Evolutionary conservation across 2,888 invertebrate genomes (phyloP).

Genomic region (Desoria tigrina): DNA sequence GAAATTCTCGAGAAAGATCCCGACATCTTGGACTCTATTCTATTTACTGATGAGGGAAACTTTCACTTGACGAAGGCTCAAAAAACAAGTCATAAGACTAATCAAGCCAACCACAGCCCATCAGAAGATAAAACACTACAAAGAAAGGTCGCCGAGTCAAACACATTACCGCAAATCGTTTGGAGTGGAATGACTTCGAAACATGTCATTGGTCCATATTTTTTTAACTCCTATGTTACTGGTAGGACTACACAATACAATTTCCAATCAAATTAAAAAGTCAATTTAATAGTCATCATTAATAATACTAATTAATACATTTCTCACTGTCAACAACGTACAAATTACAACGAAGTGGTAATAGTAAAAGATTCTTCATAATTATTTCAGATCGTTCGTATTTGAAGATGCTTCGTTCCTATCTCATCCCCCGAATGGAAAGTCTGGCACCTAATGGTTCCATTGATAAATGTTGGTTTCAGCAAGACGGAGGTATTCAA

Average conservation of each 20-base stretch:
- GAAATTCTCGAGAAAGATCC: constrained; percentile 39
- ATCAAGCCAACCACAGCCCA: not conserved
- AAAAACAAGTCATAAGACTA: not conserved
- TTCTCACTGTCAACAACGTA: not conserved
- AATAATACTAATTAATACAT: not conserved
- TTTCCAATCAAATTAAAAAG: not conserved
- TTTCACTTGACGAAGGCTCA: constrained; percentile 27
- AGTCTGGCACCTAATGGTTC: not conserved
- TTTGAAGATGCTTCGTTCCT: constrained; percentile 46
- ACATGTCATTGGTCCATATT: constrained; percentile 50
- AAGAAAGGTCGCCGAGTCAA: constrained; percentile 3
- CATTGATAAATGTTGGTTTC: constrained; percentile 28
- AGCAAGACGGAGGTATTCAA: constrained; percentile 45
- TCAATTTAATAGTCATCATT: not conserved
- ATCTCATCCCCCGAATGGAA: constrained; percentile 42
- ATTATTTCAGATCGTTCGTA: constrained; percentile 43
- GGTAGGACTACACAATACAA: too few species aligned
- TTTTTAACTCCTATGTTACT: constrained; percentile 51
- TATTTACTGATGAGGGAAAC: constrained; percentile 53
- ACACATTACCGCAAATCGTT: constrained; percentile 44
- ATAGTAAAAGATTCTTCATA: not conserved
- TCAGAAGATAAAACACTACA: not conserved
- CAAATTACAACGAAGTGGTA: too few species aligned
- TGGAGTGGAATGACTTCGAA: constrained; percentile 51
- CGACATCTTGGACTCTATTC: constrained; percentile 35